Base-by-base conservation (phyloP, 2,113 vertebrate genomes). In the Australoheros scitulus region DNA sequence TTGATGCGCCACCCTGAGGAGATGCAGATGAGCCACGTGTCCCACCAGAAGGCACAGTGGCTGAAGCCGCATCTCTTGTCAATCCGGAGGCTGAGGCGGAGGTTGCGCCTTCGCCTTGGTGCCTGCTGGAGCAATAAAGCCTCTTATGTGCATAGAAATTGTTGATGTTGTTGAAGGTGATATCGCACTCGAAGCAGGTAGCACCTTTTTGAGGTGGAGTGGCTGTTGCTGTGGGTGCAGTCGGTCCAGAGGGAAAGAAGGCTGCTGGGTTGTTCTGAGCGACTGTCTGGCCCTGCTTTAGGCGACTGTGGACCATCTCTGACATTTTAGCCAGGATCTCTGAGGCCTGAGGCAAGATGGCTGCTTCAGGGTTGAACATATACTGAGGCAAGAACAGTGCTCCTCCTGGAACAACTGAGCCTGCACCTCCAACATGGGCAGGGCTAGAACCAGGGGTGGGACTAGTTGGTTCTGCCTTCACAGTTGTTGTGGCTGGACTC, bases 321-420 rank as follows among this genome's bases (percentile, higher is more conserved):
- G 98, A 99, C 98, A 99, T 99, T 91, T 98, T 99, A 2, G 98
- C 98, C 90, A 99, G 93, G 79, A 99, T 99, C 91, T 99, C 98
- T 0, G 98, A 98, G 0, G 98, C 98, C 65, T 98, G 98, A 0
- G 98, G 97, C 68, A 98, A 95, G 56, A 97, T 96, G 0, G 97
- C 90, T 10, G 96, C 95, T 58, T 98, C 97, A 0, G 97, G 96
- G 76, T 95, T 94, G 8, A 98, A 97, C 90, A 98, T 91, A 52
- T 97, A 97, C 84, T 97, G 97, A 1, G 98, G 97, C 43, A 98
- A 88, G 81, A 99, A 97, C 56, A 98, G 88, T 0, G 97, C 93
- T 22, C 97, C 97, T 0, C 96, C 96, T 0, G 97, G 95, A 0
- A 96, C 63, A 36, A 95, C 92, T 0, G 95, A 80, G 1, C 94